phyloP scores from a whole-genome alignment of 1,140 invertebrate genomes.

The Goniozus legneri region DNA sequence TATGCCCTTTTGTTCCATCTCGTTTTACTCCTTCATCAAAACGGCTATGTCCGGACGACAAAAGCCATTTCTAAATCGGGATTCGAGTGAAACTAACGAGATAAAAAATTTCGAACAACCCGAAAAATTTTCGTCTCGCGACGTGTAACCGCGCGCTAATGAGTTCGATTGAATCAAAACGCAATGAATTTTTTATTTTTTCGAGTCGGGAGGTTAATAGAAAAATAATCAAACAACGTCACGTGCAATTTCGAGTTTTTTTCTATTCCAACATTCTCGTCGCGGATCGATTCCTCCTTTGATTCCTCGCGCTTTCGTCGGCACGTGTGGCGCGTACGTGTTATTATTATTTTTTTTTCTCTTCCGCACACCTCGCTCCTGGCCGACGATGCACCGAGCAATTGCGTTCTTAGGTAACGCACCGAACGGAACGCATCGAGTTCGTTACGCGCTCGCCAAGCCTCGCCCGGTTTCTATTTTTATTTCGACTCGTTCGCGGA shows the following conservation, averaged over 20 bases:
- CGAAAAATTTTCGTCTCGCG: too few species aligned
- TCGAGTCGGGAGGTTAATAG: too few species aligned
- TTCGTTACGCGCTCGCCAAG: neutral
- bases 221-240: too few species aligned
- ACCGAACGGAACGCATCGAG: slow-evolving; percentile 6
- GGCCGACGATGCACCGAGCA: neutral
- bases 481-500: neutral
- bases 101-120: too few species aligned
- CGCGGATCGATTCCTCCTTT: slow-evolving; percentile 4
- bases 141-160: too few species aligned
- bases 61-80: too few species aligned
- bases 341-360: slow-evolving; percentile 9
- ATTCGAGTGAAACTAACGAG: too few species aligned
- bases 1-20: too few species aligned
- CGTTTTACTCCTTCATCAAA: too few species aligned
- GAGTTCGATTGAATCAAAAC: too few species aligned
- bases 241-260: neutral
- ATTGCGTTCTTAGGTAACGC: neutral
- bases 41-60: too few species aligned
- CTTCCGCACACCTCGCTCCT: slow-evolving; percentile 5
- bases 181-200: too few species aligned
- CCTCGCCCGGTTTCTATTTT: neutral
- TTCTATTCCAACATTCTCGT: slow-evolving; percentile 2
- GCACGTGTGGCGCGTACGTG: neutral
- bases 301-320: neutral